Evolutionary conservation across 2,888 invertebrate species (phyloP), one percentile per base, ranked within the genome.

Genomic region (Folsomia manolachei): DNA sequence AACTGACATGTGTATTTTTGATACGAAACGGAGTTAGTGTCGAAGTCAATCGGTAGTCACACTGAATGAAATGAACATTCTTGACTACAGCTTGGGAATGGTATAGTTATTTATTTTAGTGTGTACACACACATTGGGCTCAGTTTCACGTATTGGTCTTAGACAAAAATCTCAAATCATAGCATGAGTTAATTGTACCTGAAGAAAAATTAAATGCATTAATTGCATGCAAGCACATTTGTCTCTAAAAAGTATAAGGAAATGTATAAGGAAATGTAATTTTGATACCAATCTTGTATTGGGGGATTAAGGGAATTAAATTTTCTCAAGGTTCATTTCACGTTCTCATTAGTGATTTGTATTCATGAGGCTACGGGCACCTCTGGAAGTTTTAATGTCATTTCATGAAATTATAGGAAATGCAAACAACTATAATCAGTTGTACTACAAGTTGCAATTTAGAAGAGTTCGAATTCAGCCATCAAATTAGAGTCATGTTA

Each of bases 201-300:
- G 51, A 51, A 51, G 18, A 18, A 9, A 51, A 51, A 56, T 56
- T 56, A 56, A 56, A 56, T 56, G 56, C 56, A 56, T 14, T 56
- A 56, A 56, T 56, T 56, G 56, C 56, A 56, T 56, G 56, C 56
- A n/a, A 56, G 19, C n/a, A n/a, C n/a, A n/a, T n/a, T n/a, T n/a
- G n/a, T n/a, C n/a, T n/a, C n/a, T n/a, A n/a, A 56, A 56, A 56
- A 19, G 11, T 56, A 56, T 7, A 21, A 56, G 19, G n/a, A n/a
- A n/a, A n/a, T n/a, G n/a, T n/a, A n/a, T n/a, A n/a, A n/a, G n/a
- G n/a, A n/a, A n/a, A n/a, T n/a, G n/a, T n/a, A 56, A 56, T 56
- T 56, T n/a, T 56, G 56, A 56, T 56, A 56, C 19, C 4, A 56
- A 56, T 56, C 56, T 56, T 56, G n/a, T 7, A 19, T 14, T 7